These are phyloP conservation scores for Icerya purchasi DNA, from an alignment of 2,888 invertebrate genomes.

Conservation along the genomic window DNA sequence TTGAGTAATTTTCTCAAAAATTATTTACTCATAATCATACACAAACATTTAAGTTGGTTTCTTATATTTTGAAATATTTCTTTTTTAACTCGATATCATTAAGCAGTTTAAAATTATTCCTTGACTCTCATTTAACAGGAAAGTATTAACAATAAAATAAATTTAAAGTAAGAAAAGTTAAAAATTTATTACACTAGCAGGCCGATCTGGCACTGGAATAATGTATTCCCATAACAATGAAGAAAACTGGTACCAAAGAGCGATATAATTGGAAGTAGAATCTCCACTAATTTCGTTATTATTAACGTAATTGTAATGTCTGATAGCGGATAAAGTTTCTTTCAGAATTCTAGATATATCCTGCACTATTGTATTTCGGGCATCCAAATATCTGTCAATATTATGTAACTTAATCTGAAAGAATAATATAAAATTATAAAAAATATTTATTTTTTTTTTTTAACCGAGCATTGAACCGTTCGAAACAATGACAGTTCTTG, in stretches of 20 bases:
- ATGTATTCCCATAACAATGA: slow-evolving; percentile 58
- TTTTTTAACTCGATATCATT: too few relatives aligned
- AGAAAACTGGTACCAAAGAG: slow-evolving; percentile 74
- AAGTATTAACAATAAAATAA: too few relatives aligned
- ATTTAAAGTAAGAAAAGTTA: too few relatives aligned
- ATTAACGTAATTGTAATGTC: neutral
- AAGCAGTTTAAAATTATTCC: too few relatives aligned
- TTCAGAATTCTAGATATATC: neutral
- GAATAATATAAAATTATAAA: neutral
- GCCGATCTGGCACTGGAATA: slow-evolving; percentile 47
- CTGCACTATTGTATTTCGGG: neutral
- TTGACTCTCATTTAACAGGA: too few relatives aligned
- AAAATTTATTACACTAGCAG: slow-evolving; percentile 41
- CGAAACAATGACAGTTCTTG: too few relatives aligned
- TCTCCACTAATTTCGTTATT: neutral
- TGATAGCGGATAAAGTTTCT: neutral
- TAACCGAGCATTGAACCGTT: too few relatives aligned
- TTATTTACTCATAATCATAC: too few relatives aligned
- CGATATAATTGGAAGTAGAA: neutral
- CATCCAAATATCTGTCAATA: neutral
- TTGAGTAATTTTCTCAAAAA: too few relatives aligned
- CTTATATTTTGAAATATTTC: too few relatives aligned
- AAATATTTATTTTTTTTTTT: neutral
- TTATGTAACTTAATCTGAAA: neutral
- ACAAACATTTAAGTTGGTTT: too few relatives aligned